Conservation (phyloP, 30 jellyfish, hydroid and myxozoan genomes). For the Catostylus mosaicus region DNA sequence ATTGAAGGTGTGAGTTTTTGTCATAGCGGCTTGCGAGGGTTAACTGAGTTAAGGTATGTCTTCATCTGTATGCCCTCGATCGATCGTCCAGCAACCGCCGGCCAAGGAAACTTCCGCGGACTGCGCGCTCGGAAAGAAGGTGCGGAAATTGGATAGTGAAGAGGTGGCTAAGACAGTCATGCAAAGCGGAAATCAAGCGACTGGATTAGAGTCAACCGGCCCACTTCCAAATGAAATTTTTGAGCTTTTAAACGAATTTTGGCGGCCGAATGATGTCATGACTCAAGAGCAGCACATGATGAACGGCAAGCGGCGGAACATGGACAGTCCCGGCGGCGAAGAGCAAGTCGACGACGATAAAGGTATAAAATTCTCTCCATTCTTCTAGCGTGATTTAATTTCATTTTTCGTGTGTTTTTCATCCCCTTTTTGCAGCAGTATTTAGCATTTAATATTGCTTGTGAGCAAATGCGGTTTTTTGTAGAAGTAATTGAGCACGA, state of each 20-base stretch:
- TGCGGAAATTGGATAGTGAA: constrained; percentile 60
- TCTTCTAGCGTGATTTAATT: background rate
- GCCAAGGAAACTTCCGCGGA: constrained; percentile 73
- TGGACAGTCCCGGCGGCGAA: constrained; percentile 88
- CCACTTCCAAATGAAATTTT: constrained; percentile 98
- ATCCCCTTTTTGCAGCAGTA: background rate
- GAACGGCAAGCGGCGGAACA: constrained; percentile 96
- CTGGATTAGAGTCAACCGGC: constrained; percentile 91
- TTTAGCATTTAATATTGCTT: background rate
- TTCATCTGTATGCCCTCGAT: constrained; percentile 75
- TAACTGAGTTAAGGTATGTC: constrained; percentile 64
- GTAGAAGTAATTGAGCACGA: constrained; percentile 19
- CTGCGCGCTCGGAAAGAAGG: constrained; percentile 75
- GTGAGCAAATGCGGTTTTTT: background rate
- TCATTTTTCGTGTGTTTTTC: background rate
- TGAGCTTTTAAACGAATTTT: constrained; percentile 95
- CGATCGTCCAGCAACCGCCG: constrained; percentile 73
- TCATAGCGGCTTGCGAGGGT: constrained; percentile 26
- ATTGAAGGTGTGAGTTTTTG: constrained; percentile 14
- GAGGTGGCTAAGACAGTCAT: constrained; percentile 67
- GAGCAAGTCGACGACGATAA: constrained; percentile 95
- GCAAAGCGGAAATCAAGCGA: constrained; percentile 48
- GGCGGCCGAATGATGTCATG: constrained; percentile 97
- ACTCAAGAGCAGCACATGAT: constrained; percentile 83
- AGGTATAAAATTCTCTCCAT: constrained; percentile 55